Conservation (phyloP, 2,888 invertebrate genomes). For the Diaphora mendica region DNA sequence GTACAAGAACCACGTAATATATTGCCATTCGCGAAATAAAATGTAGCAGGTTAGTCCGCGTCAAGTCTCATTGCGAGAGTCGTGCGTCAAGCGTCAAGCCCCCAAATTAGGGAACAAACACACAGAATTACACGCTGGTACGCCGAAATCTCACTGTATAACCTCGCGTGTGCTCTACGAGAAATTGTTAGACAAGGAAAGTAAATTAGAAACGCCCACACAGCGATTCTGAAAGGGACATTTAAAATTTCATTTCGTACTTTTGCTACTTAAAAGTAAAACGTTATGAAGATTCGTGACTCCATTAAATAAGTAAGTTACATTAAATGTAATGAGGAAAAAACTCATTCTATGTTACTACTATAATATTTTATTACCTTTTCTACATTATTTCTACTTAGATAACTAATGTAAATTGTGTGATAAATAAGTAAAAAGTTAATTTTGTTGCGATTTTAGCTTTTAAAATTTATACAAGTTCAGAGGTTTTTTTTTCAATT, state of each 20-base stretch:
- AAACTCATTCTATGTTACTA: neutral
- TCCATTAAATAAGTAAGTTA: neutral
- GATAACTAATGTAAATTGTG: neutral
- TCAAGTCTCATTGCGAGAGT: conserved; percentile 29
- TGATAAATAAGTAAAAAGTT: neutral
- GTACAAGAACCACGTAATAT: conserved; percentile 37
- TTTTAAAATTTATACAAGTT: neutral
- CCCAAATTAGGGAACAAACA: conserved; percentile 29
- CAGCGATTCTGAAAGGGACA: conserved; percentile 3
- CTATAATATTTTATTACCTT: neutral
- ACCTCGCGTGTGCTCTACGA: neutral
- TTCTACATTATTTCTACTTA: neutral
- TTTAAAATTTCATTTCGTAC: conserved; percentile 19
- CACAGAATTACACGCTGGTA: conserved; percentile 11
- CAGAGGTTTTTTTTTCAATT: neutral
- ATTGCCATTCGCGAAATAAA: conserved; percentile 36
- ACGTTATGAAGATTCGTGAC: conserved; percentile 2
- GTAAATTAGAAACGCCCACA: conserved; percentile 20
- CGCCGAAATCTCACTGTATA: conserved; percentile 7
- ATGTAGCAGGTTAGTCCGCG: conserved; percentile 42
- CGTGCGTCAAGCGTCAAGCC: conserved; percentile 37
- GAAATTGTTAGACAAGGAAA: conserved; percentile 26
- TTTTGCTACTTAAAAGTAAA: neutral
- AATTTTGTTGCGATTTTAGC: neutral
- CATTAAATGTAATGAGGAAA: neutral